Evolutionary conservation across 2,888 invertebrate genomes (phyloP).

Genomic region (Boloria selene): DNA sequence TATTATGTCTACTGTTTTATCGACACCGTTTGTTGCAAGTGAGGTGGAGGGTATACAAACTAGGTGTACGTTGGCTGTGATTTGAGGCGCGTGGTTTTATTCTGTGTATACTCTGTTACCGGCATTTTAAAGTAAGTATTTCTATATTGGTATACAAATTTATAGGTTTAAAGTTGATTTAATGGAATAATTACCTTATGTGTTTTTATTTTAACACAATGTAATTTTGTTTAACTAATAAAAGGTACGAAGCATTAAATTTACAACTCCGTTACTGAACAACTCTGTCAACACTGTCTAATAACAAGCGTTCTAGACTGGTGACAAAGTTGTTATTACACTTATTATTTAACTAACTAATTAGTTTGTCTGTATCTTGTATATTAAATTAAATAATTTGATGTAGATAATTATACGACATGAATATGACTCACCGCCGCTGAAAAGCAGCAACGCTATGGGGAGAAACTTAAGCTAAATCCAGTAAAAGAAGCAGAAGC

Average conservation of each 20-base stretch:
- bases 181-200: background rate
- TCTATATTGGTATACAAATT: too few species aligned
- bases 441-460: too few species aligned
- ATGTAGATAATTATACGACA: background rate
- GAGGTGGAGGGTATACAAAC: background rate
- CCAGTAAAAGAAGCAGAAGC: too few species aligned
- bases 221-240: background rate
- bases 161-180: background rate
- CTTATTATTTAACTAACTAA: background rate
- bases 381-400: slow-evolving; percentile 1
- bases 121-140: background rate
- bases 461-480: too few species aligned
- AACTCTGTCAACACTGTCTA: background rate
- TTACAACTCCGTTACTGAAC: background rate
- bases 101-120: slow-evolving; percentile 1
- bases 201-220: background rate
- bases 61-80: background rate
- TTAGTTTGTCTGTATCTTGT: background rate
- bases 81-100: background rate
- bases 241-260: background rate
- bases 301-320: background rate
- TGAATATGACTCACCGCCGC: background rate
- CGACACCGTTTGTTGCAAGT: background rate
- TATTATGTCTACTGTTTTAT: slow-evolving; percentile 1
- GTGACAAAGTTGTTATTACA: background rate